A percentile compares a stretch with the other conserved stretches of the same genome.
Evolutionary conservation across 2,888 invertebrate species (phyloP).

Genomic region (Polymixis flavicincta): DNA sequence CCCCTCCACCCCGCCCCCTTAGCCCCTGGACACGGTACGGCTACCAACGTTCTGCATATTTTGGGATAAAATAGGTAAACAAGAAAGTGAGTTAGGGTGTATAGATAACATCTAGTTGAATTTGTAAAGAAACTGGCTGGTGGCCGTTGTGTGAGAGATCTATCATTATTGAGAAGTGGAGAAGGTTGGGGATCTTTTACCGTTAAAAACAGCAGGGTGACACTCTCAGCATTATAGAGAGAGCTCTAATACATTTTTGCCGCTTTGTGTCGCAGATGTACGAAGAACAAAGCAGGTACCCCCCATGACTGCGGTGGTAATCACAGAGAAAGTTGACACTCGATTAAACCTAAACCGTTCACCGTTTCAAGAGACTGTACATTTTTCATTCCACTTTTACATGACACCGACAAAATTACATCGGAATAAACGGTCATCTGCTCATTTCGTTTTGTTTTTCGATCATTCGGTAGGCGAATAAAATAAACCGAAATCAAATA

Average conservation of each 20-base stretch:
- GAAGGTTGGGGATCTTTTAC: not conserved
- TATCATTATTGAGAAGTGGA: not conserved
- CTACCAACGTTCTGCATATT: slow-evolving; percentile 39
- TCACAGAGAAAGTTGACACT: not conserved
- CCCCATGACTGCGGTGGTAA: not conserved
- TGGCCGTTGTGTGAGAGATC: not conserved
- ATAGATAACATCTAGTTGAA: not conserved
- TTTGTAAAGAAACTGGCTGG: not conserved
- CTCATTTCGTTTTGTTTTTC: not conserved
- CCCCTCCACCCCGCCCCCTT: not conserved
- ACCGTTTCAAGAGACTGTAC: not conserved
- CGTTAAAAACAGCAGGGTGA: not conserved
- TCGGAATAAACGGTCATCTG: not conserved
- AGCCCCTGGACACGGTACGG: slow-evolving; percentile 20
- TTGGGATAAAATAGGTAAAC: slow-evolving; percentile 22
- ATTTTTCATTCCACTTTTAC: not conserved
- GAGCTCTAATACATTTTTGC: not conserved
- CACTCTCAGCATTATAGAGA: not conserved
- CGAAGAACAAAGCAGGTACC: not conserved
- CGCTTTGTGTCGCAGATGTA: not conserved
- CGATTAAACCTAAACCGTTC: not conserved
- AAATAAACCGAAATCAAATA: too few relatives aligned
- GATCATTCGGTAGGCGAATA: not conserved
- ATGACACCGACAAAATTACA: not conserved
- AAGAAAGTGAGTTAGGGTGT: not conserved